Conservation (phyloP, 1,140 invertebrate genomes). For the Hypothenemus hampei region DNA sequence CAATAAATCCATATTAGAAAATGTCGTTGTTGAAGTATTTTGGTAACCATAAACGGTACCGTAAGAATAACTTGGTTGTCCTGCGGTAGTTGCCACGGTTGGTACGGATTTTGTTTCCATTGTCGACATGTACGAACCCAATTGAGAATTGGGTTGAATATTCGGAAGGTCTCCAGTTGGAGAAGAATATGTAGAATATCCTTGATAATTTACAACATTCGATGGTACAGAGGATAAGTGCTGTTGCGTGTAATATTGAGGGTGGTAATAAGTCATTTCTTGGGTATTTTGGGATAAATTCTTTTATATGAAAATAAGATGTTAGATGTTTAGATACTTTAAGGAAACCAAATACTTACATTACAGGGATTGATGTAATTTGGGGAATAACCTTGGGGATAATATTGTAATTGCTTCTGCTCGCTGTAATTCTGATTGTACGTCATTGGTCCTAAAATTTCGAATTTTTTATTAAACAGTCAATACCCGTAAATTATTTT, state of each 20-base stretch:
- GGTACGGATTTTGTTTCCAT: no score
- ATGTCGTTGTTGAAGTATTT: conserved; percentile 1
- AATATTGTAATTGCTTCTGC: conserved; percentile 5
- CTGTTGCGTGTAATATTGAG: conserved; percentile 24
- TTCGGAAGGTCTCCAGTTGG: conserved; percentile 18
- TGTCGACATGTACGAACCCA: no score
- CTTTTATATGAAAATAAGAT: background rate
- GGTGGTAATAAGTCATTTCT: background rate
- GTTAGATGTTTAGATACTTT: background rate
- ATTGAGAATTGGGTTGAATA: conserved; percentile 4
- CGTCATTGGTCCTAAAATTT: no score
- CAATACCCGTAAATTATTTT: no score
- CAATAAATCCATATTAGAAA: conserved; percentile 67
- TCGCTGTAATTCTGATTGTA: background rate
- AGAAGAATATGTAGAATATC: conserved; percentile 23
- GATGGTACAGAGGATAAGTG: conserved; percentile 24
- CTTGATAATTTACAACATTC: background rate
- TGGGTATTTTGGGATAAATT: conserved; percentile 8
- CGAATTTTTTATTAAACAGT: no score
- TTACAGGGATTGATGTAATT: conserved; percentile 14
- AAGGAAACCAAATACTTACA: conserved; percentile 8
- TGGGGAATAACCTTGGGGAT: conserved; percentile 29
- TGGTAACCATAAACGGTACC: conserved; percentile 19
- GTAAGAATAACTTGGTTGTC: conserved; percentile 6
- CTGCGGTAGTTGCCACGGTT: no score